Conservation (phyloP, 2,797 vertebrate species). For the Sciurus vulgaris region DNA sequence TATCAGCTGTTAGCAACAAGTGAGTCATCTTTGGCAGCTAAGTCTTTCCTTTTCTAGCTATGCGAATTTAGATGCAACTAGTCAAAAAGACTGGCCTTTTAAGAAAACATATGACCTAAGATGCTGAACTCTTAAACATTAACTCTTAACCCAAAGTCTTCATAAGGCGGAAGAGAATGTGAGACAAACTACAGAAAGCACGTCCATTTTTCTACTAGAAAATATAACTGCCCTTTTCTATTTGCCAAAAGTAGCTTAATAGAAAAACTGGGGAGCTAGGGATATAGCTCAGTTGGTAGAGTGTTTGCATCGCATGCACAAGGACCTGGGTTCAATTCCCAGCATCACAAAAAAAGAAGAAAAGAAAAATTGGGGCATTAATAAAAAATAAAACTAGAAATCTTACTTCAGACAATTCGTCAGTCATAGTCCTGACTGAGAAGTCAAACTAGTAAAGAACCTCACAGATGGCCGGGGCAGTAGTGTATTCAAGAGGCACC, state of each 20-base stretch:
- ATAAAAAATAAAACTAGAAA: slow-evolving; percentile 1
- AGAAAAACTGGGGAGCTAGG: neutral
- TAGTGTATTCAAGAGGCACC: neutral
- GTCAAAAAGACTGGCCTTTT: slow-evolving; percentile 19
- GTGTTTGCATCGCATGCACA: too few species aligned
- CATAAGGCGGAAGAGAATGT: neutral
- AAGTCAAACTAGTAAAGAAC: neutral
- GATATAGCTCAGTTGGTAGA: too few species aligned
- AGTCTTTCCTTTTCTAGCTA: slow-evolving; percentile 25
- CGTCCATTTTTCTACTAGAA: neutral
- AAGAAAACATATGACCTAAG: slow-evolving; percentile 1
- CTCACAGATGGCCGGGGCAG: neutral
- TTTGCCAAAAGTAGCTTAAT: neutral
- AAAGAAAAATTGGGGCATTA: neutral
- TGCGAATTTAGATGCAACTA: neutral
- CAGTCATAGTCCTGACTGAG: neutral
- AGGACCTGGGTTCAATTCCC: too few species aligned
- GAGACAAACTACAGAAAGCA: slow-evolving; percentile 30
- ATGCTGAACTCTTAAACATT: slow-evolving; percentile 28
- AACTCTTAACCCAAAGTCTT: slow-evolving; percentile 37
- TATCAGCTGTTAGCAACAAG: neutral
- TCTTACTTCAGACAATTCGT: neutral
- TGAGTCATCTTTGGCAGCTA: slow-evolving; percentile 37
- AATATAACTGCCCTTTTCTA: neutral
- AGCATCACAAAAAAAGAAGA: too few species aligned